Evolutionary conservation across 2,113 vertebrate genomes (phyloP).

Genomic region (Heloderma charlesbogerti): DNA sequence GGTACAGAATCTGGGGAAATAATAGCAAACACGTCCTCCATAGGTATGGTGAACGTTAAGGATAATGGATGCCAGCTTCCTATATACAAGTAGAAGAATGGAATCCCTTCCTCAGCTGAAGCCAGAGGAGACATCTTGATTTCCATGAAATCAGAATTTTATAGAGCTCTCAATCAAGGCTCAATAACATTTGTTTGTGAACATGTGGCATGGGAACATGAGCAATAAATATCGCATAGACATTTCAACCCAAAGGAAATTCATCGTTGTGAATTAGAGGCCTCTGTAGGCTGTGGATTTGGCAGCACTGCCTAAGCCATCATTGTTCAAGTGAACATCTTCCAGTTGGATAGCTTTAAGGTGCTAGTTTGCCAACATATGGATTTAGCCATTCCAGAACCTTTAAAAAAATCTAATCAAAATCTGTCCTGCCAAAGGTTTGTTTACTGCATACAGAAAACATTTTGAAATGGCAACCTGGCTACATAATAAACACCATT

Average conservation of each 20-base stretch:
- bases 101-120: neutral
- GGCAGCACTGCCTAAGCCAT: slow-evolving; percentile 3
- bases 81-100: slow-evolving; percentile 1
- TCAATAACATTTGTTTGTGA: neutral
- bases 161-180: slow-evolving; percentile 16
- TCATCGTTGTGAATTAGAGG: slow-evolving; percentile 34
- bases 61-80: slow-evolving; percentile 11
- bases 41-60: neutral
- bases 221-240: slow-evolving; percentile 29
- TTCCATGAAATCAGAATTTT: slow-evolving; percentile 1
- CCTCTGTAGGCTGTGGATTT: slow-evolving; percentile 12
- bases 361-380: neutral
- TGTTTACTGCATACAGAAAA: slow-evolving; percentile 10
- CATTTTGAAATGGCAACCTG: neutral
- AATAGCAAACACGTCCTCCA: slow-evolving; percentile 11
- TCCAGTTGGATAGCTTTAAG: slow-evolving; percentile 26
- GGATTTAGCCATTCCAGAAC: slow-evolving; percentile 11
- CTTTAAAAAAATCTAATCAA: neutral
- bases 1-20: neutral
- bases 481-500: neutral
- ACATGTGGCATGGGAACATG: neutral
- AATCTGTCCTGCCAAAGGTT: neutral
- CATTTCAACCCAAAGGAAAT: neutral
- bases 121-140: neutral
- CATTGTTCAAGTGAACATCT: slow-evolving; percentile 21